Evolutionary conservation across 92 coral and sea anemone species (phyloP).

Genomic region (Phenganax subtilis): DNA sequence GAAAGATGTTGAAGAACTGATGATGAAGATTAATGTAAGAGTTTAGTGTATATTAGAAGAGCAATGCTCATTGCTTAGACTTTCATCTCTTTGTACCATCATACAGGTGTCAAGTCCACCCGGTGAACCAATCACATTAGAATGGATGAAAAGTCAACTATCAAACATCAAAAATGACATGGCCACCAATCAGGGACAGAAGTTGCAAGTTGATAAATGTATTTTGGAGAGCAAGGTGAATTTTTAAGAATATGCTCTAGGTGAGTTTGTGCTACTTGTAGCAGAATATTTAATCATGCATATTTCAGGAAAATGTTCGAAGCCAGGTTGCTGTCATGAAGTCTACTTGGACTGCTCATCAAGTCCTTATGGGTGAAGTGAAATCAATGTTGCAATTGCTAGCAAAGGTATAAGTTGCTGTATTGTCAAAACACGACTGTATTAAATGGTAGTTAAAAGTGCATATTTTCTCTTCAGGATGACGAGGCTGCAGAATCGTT

Average conservation of each 20-base stretch:
- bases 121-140: slow-evolving; percentile 75
- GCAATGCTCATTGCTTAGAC: not conserved
- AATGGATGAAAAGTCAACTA: slow-evolving; percentile 84
- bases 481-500: slow-evolving; percentile 88
- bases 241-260: not conserved
- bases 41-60: not conserved
- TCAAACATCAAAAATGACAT: slow-evolving; percentile 71
- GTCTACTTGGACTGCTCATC: slow-evolving; percentile 72
- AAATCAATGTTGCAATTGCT: slow-evolving; percentile 83
- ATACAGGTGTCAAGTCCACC: slow-evolving; percentile 61
- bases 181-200: slow-evolving; percentile 70
- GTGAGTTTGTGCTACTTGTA: not conserved
- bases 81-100: not conserved
- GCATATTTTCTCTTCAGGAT: slow-evolving; percentile 51
- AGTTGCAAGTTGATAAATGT: slow-evolving; percentile 61
- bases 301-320: slow-evolving; percentile 65
- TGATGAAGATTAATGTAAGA: slow-evolving; percentile 63
- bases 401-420: slow-evolving; percentile 63
- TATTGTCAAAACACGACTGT: too few relatives aligned
- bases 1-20: slow-evolving; percentile 63
- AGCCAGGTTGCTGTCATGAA: slow-evolving; percentile 69
- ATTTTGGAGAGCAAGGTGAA: slow-evolving; percentile 69
- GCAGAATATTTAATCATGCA: not conserved
- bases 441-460: not conserved
- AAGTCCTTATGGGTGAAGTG: slow-evolving; percentile 89